Conservation (phyloP, 2,888 invertebrate genomes). For the Temnothorax unifasciatus region DNA sequence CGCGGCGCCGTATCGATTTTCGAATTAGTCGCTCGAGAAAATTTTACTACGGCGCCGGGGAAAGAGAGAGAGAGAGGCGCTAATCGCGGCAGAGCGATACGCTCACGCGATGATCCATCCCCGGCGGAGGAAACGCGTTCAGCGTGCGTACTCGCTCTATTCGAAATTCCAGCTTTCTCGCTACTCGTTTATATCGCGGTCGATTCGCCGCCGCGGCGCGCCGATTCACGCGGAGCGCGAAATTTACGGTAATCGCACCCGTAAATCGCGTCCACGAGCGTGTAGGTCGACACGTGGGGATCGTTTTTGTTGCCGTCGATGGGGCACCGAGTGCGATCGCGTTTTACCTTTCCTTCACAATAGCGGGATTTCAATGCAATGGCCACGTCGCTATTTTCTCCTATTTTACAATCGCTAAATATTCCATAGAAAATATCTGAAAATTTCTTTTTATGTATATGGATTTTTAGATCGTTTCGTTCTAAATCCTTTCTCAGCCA, state of each 20-base stretch:
- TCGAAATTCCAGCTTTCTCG: not conserved
- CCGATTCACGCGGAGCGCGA: conserved; percentile 23
- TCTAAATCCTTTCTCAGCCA: not conserved
- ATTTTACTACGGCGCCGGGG: not conserved
- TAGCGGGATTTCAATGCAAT: not conserved
- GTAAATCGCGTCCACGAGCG: conserved; percentile 13
- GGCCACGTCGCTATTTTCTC: conserved; percentile 27
- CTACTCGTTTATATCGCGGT: not conserved
- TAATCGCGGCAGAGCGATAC: conserved; percentile 13
- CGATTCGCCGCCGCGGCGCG: not conserved
- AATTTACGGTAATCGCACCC: not conserved
- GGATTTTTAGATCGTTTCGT: not conserved
- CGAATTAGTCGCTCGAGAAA: conserved; percentile 40
- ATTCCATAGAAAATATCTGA: not conserved
- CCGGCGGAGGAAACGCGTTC: not conserved
- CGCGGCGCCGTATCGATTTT: conserved; percentile 48
- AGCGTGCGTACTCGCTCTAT: not conserved
- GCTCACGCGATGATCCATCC: not conserved
- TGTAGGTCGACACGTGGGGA: conserved; percentile 29
- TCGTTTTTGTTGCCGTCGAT: conserved; percentile 5
- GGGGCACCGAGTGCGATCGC: not conserved
- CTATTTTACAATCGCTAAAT: not conserved
- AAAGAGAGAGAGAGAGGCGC: not conserved
- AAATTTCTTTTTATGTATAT: not conserved
- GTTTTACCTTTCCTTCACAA: not conserved